A percentile compares a stretch with the other conserved stretches of the same genome.
phyloP scores from a whole-genome alignment of 1,140 invertebrate genomes.

The Drosophila repleta region DNA sequence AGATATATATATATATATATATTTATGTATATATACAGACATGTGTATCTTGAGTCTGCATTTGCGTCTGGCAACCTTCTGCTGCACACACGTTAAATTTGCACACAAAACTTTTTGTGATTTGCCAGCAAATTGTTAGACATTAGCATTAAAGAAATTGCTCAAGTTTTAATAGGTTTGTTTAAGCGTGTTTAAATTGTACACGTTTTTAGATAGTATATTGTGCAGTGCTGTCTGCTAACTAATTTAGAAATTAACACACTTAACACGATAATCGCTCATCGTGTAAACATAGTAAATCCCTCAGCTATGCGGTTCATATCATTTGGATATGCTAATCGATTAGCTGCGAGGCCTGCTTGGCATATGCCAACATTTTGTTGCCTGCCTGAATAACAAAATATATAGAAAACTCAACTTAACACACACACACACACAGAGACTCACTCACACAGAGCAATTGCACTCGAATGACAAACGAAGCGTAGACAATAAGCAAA shows the following conservation, averaged over 20 bases:
- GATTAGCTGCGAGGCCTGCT: slow-evolving; percentile 43
- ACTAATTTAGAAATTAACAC: background rate
- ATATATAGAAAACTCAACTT: slow-evolving; percentile 6
- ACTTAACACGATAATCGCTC: slow-evolving; percentile 1
- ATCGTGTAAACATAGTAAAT: slow-evolving; percentile 12
- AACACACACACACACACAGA: slow-evolving; percentile 3
- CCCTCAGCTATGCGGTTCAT: slow-evolving; percentile 22
- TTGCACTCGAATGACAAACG: slow-evolving; percentile 74
- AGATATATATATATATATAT: background rate
- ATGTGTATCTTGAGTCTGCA: slow-evolving; percentile 28
- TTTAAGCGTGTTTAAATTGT: background rate
- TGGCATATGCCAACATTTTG: slow-evolving; percentile 37
- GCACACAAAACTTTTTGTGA: slow-evolving; percentile 25
- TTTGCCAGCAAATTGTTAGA: slow-evolving; percentile 33
- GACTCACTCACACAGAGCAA: slow-evolving; percentile 15
- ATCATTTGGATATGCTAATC: slow-evolving; percentile 46
- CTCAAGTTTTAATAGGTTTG: slow-evolving; percentile 12
- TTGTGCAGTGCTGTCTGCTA: background rate
- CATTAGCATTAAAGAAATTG: slow-evolving; percentile 28
- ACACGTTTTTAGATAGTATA: background rate
- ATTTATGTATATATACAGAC: slow-evolving; percentile 1
- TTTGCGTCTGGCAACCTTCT: slow-evolving; percentile 46
- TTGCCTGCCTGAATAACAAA: slow-evolving; percentile 19
- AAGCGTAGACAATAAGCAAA: slow-evolving; percentile 73
- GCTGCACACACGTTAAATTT: slow-evolving; percentile 12